phyloP scores from a whole-genome alignment of 2,888 invertebrate genomes.

The Caenorhabditis panamensis region DNA sequence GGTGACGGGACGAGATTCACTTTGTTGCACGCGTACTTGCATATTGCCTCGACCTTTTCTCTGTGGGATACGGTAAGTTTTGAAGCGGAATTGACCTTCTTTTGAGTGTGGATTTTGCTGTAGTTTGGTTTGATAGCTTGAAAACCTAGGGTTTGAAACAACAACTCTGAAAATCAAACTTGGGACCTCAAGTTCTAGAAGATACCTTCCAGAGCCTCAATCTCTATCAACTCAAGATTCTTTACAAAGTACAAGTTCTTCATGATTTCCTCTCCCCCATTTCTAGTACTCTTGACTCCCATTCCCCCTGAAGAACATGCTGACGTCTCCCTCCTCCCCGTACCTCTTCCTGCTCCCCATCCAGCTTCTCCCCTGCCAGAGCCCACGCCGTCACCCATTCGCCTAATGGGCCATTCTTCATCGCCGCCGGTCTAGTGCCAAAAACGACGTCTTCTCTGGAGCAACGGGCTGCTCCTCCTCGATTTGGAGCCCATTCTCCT shows the following conservation, averaged over 20 bases:
- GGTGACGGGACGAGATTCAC: constrained; percentile 10
- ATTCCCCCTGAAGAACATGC: neutral
- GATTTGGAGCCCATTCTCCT: constrained; percentile 61
- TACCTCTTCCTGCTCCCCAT: neutral
- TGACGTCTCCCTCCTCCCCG: neutral
- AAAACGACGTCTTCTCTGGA: constrained; percentile 38
- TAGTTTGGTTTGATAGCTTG: too few relatives aligned
- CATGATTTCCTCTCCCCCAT: too few relatives aligned
- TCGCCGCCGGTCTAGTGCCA: constrained; percentile 39
- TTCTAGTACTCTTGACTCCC: too few relatives aligned
- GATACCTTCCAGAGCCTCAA: too few relatives aligned
- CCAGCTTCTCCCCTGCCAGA: constrained; percentile 1
- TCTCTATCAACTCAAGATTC: too few relatives aligned
- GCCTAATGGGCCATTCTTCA: constrained; percentile 52
- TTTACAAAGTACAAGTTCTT: too few relatives aligned
- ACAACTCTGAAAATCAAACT: too few relatives aligned
- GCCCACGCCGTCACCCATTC: constrained; percentile 24
- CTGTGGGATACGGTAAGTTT: too few relatives aligned
- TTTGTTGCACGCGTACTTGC: constrained; percentile 17
- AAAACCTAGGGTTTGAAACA: too few relatives aligned
- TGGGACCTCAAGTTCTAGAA: too few relatives aligned
- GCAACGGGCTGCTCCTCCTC: constrained; percentile 31
- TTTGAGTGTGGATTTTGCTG: too few relatives aligned
- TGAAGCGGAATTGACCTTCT: too few relatives aligned
- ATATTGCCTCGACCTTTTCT: neutral